A percentile compares a stretch with the other conserved stretches of the same genome.
phyloP scores from a whole-genome alignment of 2,888 invertebrate genomes.

The Ophion ventricosus region DNA sequence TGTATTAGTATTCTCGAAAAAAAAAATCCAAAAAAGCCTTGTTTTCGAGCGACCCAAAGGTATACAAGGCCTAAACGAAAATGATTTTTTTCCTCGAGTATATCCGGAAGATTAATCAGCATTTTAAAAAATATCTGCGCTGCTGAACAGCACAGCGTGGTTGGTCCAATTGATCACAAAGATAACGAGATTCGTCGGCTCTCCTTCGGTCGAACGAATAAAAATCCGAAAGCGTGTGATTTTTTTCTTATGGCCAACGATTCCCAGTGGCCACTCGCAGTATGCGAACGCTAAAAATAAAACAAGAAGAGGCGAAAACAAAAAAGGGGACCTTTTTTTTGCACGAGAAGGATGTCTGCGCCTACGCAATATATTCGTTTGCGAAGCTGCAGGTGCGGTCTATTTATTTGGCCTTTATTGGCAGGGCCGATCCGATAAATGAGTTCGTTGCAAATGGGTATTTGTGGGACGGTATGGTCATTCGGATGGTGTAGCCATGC shows the following conservation, averaged over 20 bases:
- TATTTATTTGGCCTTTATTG: conserved; percentile 80
- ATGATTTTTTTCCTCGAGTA: not conserved
- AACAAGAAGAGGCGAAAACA: conserved; percentile 2
- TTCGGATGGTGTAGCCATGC: conserved; percentile 13
- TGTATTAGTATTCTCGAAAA: no score
- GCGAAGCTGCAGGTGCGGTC: conserved; percentile 67
- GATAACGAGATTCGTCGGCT: not conserved
- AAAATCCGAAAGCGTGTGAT: conserved; percentile 1
- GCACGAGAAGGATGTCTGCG: conserved; percentile 38
- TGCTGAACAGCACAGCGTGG: not conserved
- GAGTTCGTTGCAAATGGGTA: conserved; percentile 70
- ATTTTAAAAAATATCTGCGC: not conserved
- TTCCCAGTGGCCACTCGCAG: not conserved
- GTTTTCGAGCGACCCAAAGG: no score
- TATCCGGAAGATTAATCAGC: not conserved
- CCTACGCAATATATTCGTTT: conserved; percentile 69
- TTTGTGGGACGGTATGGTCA: conserved; percentile 23
- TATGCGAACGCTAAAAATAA: conserved; percentile 25
- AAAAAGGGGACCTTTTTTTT: conserved; percentile 2
- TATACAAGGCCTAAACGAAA: not conserved
- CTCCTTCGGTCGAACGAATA: conserved; percentile 21
- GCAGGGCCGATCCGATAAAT: conserved; percentile 75
- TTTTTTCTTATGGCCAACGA: conserved; percentile 6
- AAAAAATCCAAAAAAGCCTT: no score
- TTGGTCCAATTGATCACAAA: not conserved